Conservation (phyloP, 2,888 invertebrate genomes). For the Osmoderma eremita region DNA sequence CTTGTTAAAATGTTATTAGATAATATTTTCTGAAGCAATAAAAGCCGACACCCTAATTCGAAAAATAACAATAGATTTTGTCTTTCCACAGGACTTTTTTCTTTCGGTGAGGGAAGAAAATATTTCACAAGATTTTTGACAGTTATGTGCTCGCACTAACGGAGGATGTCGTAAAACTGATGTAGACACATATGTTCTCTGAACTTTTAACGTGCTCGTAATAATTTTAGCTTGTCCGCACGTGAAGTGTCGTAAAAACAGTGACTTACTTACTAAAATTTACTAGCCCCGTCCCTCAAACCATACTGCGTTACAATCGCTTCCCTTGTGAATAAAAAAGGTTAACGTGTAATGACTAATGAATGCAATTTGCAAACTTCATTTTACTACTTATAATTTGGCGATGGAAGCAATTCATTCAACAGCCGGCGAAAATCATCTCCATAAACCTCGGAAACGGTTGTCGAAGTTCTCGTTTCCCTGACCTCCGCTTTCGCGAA, state of each 20-base stretch:
- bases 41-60: background rate
- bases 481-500: background rate
- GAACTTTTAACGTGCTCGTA: background rate
- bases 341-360: no score
- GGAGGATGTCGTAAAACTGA: slow-evolving; percentile 11
- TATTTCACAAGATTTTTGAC: slow-evolving; percentile 5
- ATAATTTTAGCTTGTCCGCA: background rate
- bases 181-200: slow-evolving; percentile 10
- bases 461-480: slow-evolving; percentile 8
- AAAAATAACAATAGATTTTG: background rate
- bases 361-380: no score
- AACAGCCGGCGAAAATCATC: background rate
- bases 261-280: no score
- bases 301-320: no score
- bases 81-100: no score
- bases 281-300: no score
- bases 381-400: no score
- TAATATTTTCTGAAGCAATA: no score
- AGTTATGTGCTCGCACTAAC: background rate
- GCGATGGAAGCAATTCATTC: no score
- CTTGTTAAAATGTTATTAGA: no score
- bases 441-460: background rate
- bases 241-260: background rate
- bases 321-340: no score
- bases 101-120: background rate